Base-by-base conservation (phyloP, 2,113 vertebrate genomes). In the Sander lucioperca region DNA sequence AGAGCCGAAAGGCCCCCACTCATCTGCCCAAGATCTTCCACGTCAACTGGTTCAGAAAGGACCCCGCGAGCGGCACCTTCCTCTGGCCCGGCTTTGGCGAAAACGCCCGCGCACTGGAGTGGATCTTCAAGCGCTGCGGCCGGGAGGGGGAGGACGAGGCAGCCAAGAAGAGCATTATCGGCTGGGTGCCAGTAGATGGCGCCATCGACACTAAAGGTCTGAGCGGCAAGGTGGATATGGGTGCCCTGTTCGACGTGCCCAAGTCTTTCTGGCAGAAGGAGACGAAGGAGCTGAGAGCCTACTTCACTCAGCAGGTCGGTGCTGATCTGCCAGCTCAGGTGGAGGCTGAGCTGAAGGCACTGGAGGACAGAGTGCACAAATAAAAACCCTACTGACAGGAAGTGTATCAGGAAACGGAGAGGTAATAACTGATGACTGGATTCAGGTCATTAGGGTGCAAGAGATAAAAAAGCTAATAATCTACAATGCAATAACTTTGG, bases 41-140 rank as follows among this genome's bases (percentile, higher is more conserved):
- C 0, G 97, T 99, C 87, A 99, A 99, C 95, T 99, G 98, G 98
- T 99, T 99, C 95, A 94, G 96, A 30, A 99, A 97, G 89, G 95
- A 97, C 93, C 94, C 93, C 2, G 89, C 95, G 3, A 96, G 95
- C 39, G 95, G 94, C 47, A 4, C 80, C 84, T 99, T 98, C 95
- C 95, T 99, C 56, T 99, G 98, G 98, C 98, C 98, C 0, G 98
- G 98, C 69, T 99, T 96, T 0, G 98, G 98, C 0, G 98, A 99
- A 91, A 99, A 99, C 56, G 94, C 96, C 83, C 94, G 98, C 0
- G 98, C 99, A 30, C 95, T 99, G 69, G 97, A 99, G 83, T 99
- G 98, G 98, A 96, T 99, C 96, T 99, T 99, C 94, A 93, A 75
- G 90, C 95, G 95, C 57, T 94, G 97, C 95, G 0, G 93, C 96